These are phyloP conservation scores for Vidua macroura DNA, from an alignment of 2,113 vertebrate genomes.

Conservation along the genomic window DNA sequence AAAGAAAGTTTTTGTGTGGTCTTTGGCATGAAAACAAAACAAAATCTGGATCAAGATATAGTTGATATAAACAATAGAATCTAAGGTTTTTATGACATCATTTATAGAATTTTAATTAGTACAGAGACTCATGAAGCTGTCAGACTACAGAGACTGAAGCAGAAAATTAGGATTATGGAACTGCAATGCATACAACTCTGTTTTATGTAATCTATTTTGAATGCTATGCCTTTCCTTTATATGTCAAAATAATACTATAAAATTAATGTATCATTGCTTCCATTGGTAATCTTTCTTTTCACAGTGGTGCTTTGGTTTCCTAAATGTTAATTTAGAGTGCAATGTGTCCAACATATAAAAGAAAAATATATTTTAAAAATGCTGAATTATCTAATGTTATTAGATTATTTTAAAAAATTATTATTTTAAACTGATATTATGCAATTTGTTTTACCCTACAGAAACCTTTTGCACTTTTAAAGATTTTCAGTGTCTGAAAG, in stretches of 20 bases:
- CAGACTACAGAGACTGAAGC: neutral
- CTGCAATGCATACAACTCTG: neutral
- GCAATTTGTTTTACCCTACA: neutral
- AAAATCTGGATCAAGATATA: conserved; percentile 29
- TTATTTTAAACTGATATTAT: neutral
- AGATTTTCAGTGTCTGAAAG: neutral
- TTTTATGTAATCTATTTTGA: neutral
- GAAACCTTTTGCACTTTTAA: neutral
- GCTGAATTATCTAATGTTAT: neutral
- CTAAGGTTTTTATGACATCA: conserved; percentile 4
- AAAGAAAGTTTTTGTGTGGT: conserved; percentile 18
- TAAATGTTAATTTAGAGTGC: neutral
- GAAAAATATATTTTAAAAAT: neutral
- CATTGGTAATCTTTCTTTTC: neutral
- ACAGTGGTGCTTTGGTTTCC: neutral
- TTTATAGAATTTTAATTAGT: conserved; percentile 43
- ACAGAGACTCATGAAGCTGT: neutral
- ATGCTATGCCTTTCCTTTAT: neutral
- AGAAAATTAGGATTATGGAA: neutral
- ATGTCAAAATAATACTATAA: neutral
- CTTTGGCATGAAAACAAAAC: neutral
- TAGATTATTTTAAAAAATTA: neutral
- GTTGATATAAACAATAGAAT: conserved; percentile 20
- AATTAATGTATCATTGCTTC: neutral
- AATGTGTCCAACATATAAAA: neutral